Conservation (phyloP, 2,113 vertebrate species). For the Chlamydotis undulata region DNA sequence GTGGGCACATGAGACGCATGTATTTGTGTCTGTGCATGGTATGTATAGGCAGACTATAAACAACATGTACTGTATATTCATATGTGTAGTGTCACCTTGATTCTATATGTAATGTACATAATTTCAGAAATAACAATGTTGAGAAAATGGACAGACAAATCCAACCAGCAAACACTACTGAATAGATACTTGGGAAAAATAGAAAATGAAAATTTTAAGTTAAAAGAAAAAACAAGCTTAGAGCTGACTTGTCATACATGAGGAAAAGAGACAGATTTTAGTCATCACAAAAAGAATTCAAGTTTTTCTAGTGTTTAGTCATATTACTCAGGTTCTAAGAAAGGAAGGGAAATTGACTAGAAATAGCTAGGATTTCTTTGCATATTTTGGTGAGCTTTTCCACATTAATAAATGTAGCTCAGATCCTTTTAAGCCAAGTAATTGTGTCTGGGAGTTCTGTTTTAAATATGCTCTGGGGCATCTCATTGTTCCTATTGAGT, state of each 20-base stretch:
- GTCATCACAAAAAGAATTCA: background rate
- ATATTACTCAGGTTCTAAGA: background rate
- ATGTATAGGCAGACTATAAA: background rate
- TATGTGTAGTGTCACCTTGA: background rate
- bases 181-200: background rate
- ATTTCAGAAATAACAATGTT: background rate
- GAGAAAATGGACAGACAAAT: background rate
- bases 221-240: background rate
- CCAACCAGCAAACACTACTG: background rate
- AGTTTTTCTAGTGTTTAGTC: background rate
- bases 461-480: conserved; percentile 43
- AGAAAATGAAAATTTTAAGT: background rate
- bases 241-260: background rate
- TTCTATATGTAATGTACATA: background rate
- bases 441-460: conserved; percentile 36
- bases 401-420: conserved; percentile 18
- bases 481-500: conserved; percentile 43
- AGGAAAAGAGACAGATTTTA: background rate
- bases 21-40: background rate
- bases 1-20: background rate
- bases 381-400: conserved; percentile 28
- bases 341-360: background rate
- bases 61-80: background rate
- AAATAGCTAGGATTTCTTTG: background rate
- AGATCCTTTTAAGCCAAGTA: conserved; percentile 24